phyloP scores from a whole-genome alignment of 2,113 vertebrate genomes.

The Collichthys lucidus region DNA sequence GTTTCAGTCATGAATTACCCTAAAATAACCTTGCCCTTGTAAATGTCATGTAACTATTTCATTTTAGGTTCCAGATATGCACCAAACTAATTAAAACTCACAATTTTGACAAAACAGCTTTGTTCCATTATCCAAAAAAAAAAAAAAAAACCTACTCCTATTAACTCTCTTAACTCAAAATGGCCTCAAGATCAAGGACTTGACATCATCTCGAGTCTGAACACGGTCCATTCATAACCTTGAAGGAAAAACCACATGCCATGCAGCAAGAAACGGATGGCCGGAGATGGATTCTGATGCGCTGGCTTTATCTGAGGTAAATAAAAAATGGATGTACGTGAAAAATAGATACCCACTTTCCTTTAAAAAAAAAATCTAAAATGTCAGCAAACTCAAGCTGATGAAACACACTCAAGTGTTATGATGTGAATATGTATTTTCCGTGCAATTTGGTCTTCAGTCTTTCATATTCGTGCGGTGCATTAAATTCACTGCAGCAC shows the following conservation, averaged over 20 bases:
- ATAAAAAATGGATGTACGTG: slow-evolving; percentile 46
- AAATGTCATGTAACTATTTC: neutral
- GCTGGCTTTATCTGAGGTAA: slow-evolving; percentile 32
- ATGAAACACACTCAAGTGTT: neutral
- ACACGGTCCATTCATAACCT: slow-evolving; percentile 51
- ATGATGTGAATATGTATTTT: neutral
- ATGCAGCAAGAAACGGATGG: slow-evolving; percentile 39
- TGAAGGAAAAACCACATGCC: slow-evolving; percentile 52
- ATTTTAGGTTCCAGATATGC: neutral
- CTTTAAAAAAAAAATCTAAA: neutral
- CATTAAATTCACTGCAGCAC: neutral
- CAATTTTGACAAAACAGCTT: neutral
- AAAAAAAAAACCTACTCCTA: neutral
- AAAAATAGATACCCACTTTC: slow-evolving; percentile 20
- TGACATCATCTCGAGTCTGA: slow-evolving; percentile 43
- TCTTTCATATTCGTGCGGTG: neutral
- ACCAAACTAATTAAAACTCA: slow-evolving; percentile 1
- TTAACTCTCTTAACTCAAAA: slow-evolving; percentile 8
- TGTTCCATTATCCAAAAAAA: neutral
- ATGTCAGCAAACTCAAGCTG: neutral
- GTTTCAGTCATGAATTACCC: neutral
- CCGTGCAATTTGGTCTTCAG: neutral
- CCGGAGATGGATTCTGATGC: slow-evolving; percentile 38
- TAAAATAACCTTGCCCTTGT: neutral
- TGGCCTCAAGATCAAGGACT: slow-evolving; percentile 53